Percentiles rank a stretch among this genome's conserved stretches.
These are phyloP conservation scores for Bunonema sp. DNA, from an alignment of 2,888 invertebrate genomes.

Conservation along the genomic window DNA sequence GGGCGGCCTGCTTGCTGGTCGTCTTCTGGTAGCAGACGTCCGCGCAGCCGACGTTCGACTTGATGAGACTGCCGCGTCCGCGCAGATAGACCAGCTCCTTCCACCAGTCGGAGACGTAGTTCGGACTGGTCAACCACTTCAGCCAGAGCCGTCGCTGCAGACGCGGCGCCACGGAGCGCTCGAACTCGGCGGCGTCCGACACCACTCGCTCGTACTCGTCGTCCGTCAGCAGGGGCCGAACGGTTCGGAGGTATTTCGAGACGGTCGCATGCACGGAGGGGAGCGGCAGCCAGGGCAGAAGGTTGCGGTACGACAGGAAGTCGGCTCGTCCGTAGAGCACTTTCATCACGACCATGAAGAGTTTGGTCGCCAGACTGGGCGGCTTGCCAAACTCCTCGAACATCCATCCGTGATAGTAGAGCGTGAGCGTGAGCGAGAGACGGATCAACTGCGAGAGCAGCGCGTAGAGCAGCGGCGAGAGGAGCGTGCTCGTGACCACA, in stretches of 20 bases:
- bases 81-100: conserved; percentile 35
- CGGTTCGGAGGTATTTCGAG: conserved; percentile 18
- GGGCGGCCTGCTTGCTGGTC: conserved; percentile 19
- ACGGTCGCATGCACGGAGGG: conserved; percentile 21
- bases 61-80: conserved; percentile 22
- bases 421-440: conserved; percentile 8
- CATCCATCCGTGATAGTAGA: conserved; percentile 21
- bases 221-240: conserved; percentile 21
- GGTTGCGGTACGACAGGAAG: conserved; percentile 19
- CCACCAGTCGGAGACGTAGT: conserved; percentile 35
- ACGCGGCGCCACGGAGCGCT: conserved; percentile 13
- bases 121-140: conserved; percentile 26
- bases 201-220: conserved; percentile 14
- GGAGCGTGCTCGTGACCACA: no score
- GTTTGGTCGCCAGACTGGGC: conserved; percentile 18
- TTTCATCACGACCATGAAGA: conserved; percentile 20
- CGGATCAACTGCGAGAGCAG: no score
- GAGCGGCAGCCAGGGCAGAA: conserved; percentile 20
- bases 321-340: conserved; percentile 13
- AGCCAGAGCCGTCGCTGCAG: conserved; percentile 29
- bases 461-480: no score
- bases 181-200: conserved; percentile 18
- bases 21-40: conserved; percentile 13
- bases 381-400: conserved; percentile 26
- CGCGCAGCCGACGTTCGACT: conserved; percentile 28